Evolutionary conservation across 2,113 vertebrate genomes (phyloP).

Genomic region (Thinocorus orbignyianus): DNA sequence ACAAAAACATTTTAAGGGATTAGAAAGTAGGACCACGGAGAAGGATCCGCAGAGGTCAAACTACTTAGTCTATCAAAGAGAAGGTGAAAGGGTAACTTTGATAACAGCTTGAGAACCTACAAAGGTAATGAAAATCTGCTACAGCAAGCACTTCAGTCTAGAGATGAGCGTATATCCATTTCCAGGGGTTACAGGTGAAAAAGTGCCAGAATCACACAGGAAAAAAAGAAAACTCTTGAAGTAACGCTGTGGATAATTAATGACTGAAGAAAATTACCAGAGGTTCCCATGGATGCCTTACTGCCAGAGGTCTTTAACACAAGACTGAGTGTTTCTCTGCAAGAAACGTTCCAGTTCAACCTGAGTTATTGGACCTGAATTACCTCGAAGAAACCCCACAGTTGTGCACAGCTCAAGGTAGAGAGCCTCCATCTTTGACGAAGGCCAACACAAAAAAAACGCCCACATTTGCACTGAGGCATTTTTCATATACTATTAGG

Average conservation of each 20-base stretch:
- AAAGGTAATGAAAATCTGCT: background rate
- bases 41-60: background rate
- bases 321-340: background rate
- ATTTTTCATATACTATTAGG: rapidly evolving
- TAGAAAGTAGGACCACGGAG: background rate
- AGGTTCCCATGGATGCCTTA: background rate
- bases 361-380: background rate
- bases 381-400: background rate
- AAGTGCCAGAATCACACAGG: background rate
- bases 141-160: background rate
- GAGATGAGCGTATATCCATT: background rate
- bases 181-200: background rate
- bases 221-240: background rate
- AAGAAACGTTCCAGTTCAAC: background rate
- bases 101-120: background rate
- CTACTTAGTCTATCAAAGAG: background rate
- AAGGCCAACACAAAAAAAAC: rapidly evolving
- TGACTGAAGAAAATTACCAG: background rate
- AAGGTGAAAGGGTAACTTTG: background rate
- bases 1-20: background rate
- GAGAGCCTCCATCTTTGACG: background rate
- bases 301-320: background rate
- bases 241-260: constrained; percentile 7
- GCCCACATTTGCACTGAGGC: rapidly evolving
- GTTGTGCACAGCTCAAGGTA: background rate